These are phyloP conservation scores for Lophura nycthemera DNA, from an alignment of 2,113 vertebrate species.

Conservation along the genomic window DNA sequence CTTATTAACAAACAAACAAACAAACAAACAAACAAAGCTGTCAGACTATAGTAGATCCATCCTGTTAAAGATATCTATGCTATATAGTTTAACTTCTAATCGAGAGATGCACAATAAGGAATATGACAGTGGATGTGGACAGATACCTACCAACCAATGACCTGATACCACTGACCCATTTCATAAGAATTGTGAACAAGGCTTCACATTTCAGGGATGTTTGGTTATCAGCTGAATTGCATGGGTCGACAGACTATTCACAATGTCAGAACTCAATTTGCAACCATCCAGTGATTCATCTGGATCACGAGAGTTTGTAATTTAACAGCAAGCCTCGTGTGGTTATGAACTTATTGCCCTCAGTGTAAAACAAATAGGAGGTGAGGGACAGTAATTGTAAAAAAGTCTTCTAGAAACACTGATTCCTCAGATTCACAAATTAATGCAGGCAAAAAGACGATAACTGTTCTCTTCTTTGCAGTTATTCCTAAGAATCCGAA, in stretches of 20 bases:
- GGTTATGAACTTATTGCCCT: not conserved
- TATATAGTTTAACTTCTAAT: not conserved
- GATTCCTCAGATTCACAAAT: not conserved
- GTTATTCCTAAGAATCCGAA: not conserved
- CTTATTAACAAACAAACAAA: not conserved
- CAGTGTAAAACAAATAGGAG: not conserved
- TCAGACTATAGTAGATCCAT: not conserved
- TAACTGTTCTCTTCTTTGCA: not conserved
- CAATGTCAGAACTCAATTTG: not conserved
- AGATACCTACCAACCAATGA: not conserved
- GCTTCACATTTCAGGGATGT: not conserved
- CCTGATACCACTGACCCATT: not conserved
- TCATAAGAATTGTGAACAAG: not conserved
- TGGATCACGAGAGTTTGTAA: not conserved
- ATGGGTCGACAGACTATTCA: not conserved
- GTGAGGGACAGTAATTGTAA: not conserved
- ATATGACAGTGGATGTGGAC: not conserved
- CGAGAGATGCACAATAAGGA: not conserved
- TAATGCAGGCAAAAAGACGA: not conserved
- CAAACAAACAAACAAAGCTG: no score
- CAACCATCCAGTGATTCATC: not conserved
- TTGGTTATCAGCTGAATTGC: accelerated
- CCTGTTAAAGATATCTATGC: not conserved
- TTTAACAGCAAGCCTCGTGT: not conserved
- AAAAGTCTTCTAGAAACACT: not conserved